phyloP scores from a whole-genome alignment of 1,140 invertebrate species.

The Pentalonia nigronervosa region DNA sequence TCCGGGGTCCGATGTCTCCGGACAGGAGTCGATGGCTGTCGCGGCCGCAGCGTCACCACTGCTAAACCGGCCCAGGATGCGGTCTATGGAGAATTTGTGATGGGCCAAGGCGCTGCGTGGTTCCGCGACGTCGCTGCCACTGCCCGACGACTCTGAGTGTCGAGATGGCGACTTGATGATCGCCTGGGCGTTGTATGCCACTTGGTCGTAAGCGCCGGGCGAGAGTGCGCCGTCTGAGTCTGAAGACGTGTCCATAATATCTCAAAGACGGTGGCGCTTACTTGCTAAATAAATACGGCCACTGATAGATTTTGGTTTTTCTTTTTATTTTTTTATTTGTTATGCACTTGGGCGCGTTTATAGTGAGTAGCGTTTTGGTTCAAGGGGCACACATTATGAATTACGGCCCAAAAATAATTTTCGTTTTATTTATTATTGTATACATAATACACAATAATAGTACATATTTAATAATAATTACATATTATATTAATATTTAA shows the following conservation, averaged over 20 bases:
- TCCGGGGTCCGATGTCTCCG: not conserved
- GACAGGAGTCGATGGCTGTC: not conserved
- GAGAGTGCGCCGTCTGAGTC: not conserved
- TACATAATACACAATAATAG: not conserved
- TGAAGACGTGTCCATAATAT: conserved; percentile 51
- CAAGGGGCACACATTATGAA: not conserved
- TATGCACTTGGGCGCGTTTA: too few species aligned
- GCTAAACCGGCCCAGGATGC: conserved; percentile 6
- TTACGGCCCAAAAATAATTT: not conserved
- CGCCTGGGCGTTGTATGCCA: not conserved
- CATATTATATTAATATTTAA: not conserved
- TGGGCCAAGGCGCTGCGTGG: not conserved
- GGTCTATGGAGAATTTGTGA: conserved; percentile 52
- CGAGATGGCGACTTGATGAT: conserved; percentile 15
- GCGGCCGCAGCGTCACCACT: not conserved
- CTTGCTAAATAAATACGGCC: not conserved
- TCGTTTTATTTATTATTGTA: not conserved
- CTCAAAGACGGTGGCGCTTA: not conserved
- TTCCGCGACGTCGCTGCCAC: not conserved
- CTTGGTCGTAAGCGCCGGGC: not conserved
- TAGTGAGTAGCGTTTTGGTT: too few species aligned
- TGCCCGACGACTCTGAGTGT: conserved; percentile 32
- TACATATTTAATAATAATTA: not conserved
- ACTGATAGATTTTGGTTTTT: not conserved
- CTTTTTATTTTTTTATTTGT: not conserved